Conservation (phyloP, 2,797 vertebrate species). For the Erpetoichthys calabaricus region DNA sequence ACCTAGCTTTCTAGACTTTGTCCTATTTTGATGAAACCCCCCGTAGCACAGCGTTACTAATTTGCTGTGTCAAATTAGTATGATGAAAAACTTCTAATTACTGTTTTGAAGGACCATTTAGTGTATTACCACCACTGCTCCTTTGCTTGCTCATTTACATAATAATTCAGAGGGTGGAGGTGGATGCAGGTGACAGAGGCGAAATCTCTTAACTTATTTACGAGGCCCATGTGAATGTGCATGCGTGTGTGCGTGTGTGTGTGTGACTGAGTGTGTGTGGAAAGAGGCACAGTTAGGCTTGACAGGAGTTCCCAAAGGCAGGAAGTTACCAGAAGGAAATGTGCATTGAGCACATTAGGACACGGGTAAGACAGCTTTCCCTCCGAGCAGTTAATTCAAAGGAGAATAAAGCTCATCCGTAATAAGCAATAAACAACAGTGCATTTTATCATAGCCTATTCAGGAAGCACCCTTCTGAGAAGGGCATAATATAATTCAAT, state of each 20-base stretch:
- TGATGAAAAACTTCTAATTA: slow-evolving; percentile 52
- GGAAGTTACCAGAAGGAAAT: slow-evolving; percentile 27
- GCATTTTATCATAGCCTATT: not conserved
- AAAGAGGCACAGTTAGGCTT: slow-evolving; percentile 29
- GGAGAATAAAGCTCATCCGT: not conserved
- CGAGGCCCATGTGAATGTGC: slow-evolving; percentile 3
- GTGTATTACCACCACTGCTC: slow-evolving; percentile 31
- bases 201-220: slow-evolving; percentile 25
- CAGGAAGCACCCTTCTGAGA: not conserved
- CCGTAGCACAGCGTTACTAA: slow-evolving; percentile 43
- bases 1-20: too few species aligned
- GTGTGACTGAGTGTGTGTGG: slow-evolving; percentile 13
- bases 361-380: slow-evolving; percentile 5
- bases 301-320: slow-evolving; percentile 35
- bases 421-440: not conserved
- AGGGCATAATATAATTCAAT: not conserved
- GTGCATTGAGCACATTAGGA: slow-evolving; percentile 11
- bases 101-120: slow-evolving; percentile 34
- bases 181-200: slow-evolving; percentile 25
- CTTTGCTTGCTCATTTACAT: slow-evolving; percentile 23
- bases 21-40: slow-evolving; percentile 14
- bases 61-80: slow-evolving; percentile 47
- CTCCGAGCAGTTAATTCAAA: not conserved
- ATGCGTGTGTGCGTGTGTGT: slow-evolving; percentile 9
- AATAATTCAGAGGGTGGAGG: slow-evolving; percentile 20